Conservation (phyloP, 2,797 vertebrate species). For the Spheniscus humboldti region DNA sequence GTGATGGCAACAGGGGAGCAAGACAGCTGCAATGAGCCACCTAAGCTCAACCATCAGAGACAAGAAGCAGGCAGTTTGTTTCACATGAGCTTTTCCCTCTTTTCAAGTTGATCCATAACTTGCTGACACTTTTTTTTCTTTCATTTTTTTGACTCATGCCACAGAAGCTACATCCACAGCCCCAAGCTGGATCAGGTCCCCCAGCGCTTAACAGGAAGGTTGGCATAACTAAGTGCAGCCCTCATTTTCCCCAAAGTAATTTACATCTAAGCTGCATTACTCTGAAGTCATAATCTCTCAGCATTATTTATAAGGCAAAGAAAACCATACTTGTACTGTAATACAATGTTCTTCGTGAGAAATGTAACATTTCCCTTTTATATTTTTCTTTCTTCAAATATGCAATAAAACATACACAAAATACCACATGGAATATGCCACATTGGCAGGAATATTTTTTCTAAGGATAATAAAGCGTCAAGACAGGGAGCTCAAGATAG, state of each 20-base stretch:
- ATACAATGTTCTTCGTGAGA: background rate
- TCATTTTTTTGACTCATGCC: background rate
- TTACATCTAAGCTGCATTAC: background rate
- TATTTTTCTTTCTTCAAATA: background rate
- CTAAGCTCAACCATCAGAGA: background rate
- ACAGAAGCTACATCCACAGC: background rate
- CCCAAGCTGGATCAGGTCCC: background rate
- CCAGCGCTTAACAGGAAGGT: background rate
- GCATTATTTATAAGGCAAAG: background rate
- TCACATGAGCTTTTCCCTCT: background rate
- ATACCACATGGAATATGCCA: background rate
- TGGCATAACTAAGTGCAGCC: background rate
- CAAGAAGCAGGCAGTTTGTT: background rate
- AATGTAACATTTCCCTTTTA: background rate
- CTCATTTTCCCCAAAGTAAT: background rate
- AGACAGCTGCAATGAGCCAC: background rate
- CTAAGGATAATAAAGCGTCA: background rate
- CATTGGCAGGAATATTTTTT: background rate
- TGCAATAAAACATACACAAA: background rate
- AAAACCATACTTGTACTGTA: background rate
- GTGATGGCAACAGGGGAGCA: background rate
- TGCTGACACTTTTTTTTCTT: background rate
- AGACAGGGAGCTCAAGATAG: background rate
- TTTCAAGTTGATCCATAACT: background rate
- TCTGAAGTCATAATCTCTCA: background rate